Conservation (phyloP, 1,140 invertebrate species). For the Pogonomyrmex californicus region DNA sequence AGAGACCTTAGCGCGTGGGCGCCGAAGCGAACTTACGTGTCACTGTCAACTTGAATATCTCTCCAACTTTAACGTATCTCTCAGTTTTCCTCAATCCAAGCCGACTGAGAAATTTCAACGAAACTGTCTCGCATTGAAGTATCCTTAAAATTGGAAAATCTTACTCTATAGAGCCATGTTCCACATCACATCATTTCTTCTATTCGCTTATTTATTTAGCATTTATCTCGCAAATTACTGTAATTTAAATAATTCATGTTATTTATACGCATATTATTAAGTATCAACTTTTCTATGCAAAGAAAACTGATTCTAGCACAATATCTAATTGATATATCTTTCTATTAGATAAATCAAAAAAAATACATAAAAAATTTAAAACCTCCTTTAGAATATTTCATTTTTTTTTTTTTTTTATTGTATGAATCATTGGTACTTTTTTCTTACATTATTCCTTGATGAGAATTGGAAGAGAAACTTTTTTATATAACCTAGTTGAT, state of each 20-base stretch:
- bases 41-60: constrained; percentile 43
- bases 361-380: neutral
- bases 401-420: too few relatives aligned
- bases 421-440: neutral
- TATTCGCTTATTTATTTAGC: neutral
- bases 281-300: neutral
- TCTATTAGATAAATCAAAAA: neutral
- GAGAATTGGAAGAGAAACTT: neutral
- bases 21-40: constrained; percentile 22
- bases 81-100: constrained; percentile 24
- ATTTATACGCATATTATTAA: neutral
- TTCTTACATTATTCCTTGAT: neutral
- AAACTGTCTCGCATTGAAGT: constrained; percentile 11
- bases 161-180: neutral
- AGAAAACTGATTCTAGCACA: too few relatives aligned
- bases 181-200: neutral
- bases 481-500: neutral
- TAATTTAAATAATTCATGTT: neutral
- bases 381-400: neutral
- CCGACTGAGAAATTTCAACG: constrained; percentile 37
- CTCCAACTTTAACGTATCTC: constrained; percentile 6
- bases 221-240: neutral
- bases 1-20: constrained; percentile 20
- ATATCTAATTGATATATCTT: constrained; percentile 8
- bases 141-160: constrained; percentile 12